Evolutionary conservation across 2,888 invertebrate species (phyloP).

Genomic region (Parthenolecanium corni): DNA sequence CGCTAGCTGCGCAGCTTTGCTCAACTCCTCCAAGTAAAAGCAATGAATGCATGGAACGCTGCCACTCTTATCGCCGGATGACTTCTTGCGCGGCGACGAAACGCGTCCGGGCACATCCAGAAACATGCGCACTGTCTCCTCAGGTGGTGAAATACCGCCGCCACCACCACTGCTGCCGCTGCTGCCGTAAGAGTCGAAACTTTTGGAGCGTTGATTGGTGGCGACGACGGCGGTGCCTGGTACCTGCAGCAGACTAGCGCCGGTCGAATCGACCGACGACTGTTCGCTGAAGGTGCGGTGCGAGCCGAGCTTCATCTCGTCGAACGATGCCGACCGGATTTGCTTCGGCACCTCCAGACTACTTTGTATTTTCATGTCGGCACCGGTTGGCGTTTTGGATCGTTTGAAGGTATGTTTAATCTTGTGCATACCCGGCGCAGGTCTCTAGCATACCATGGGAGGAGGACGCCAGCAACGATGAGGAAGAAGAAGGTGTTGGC

Average conservation of each 20-base stretch:
- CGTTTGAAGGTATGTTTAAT: slow-evolving; percentile 77
- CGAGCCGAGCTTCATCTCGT: slow-evolving; percentile 61
- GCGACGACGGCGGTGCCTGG: slow-evolving; percentile 41
- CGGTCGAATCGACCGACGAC: slow-evolving; percentile 30
- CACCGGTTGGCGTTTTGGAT: slow-evolving; percentile 75
- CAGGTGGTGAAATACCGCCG: slow-evolving; percentile 15
- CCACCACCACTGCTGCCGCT: slow-evolving; percentile 33
- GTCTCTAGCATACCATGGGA: neutral
- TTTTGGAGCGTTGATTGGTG: slow-evolving; percentile 53
- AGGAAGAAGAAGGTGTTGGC: neutral
- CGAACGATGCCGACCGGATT: slow-evolving; percentile 80
- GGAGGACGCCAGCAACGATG: neutral
- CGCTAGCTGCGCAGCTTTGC: slow-evolving; percentile 40
- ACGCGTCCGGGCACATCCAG: slow-evolving; percentile 46
- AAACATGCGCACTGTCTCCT: slow-evolving; percentile 33
- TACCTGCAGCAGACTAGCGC: slow-evolving; percentile 34
- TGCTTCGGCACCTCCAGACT: slow-evolving; percentile 83
- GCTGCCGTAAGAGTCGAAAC: slow-evolving; percentile 61
- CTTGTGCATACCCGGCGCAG: slow-evolving; percentile 46
- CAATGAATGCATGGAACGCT: slow-evolving; percentile 35
- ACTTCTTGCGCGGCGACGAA: slow-evolving; percentile 46
- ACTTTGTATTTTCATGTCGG: slow-evolving; percentile 84
- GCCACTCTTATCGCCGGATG: slow-evolving; percentile 35
- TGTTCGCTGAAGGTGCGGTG: slow-evolving; percentile 24
- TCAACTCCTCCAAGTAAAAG: slow-evolving; percentile 61